Base-by-base conservation (phyloP, 92 coral and sea anemone genomes). In the Epizoanthus ramosus region DNA sequence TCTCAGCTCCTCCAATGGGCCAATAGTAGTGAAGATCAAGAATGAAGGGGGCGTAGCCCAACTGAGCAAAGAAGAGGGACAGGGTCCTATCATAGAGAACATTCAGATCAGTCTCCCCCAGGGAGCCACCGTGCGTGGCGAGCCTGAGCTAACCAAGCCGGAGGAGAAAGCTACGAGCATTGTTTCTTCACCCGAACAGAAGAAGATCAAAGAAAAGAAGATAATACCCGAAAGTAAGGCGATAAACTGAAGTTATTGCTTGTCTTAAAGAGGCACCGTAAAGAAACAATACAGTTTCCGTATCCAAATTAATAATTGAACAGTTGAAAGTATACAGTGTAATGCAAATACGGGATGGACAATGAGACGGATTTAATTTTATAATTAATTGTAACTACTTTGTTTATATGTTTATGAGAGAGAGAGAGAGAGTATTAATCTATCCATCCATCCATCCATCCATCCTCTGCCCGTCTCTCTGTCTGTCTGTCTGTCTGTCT, bases 1-100 rank as follows among this genome's bases (percentile, higher is more conserved):
- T 19, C 91, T 93, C 2, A 85, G 90, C 74, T 84, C 91, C n/a
- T 88, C 91, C 77, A 85, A 90, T 37, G 92, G 92, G 68, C 98
- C 98, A 50, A 94, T 93, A 6, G 80, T 93, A 28, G 94, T 93
- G 21, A 93, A 89, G 87, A 93, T 93, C n/a, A 88, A 93, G 58
- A 92, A 90, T 23, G 98, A 93, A 66, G 93, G 93, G 15, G 94
- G 98, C 3, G 86, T 91, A 16, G 95, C 93, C 15, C 89, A 85
- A 47, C 67, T 91, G 52, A 86, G 89, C 24, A 90, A 88, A 63
- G 93, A 89, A n/a, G 39, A 82, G 54, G 85, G 74, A 2, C 69
- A 91, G n/a, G 94, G 92, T 0, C 98, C 98, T 31, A 89, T 93
- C 82, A 76, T 89, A 60, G 98, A 93, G 69, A 89, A 89, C 19